A percentile compares a stretch with the other conserved stretches of the same genome.
Evolutionary conservation across 2,888 invertebrate genomes (phyloP).

Genomic region (Pollenia griseotomentosa): DNA sequence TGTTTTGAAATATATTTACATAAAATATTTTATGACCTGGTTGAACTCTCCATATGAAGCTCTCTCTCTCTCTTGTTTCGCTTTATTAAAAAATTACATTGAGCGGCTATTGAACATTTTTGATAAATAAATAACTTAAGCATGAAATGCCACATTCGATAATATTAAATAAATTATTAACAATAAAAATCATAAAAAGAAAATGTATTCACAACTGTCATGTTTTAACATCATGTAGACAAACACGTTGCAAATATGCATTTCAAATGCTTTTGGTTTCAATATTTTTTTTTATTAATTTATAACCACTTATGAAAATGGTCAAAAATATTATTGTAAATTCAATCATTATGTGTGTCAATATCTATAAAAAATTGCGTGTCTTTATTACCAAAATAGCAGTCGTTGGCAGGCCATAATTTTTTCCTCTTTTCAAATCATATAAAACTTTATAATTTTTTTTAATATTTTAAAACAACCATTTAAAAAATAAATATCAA

Average conservation of each 20-base stretch:
- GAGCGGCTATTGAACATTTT: slow-evolving; percentile 5
- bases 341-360: slow-evolving; percentile 68
- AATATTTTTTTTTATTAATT: slow-evolving; percentile 48
- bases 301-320: slow-evolving; percentile 57
- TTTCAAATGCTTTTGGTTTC: slow-evolving; percentile 25
- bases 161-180: slow-evolving; percentile 50
- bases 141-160: slow-evolving; percentile 1
- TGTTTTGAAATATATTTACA: too few relatives aligned
- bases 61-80: too few relatives aligned
- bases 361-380: slow-evolving; percentile 67
- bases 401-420: slow-evolving; percentile 33
- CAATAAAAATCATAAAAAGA: slow-evolving; percentile 12
- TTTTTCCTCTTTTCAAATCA: slow-evolving; percentile 36
- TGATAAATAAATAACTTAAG: slow-evolving; percentile 12
- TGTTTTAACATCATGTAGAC: slow-evolving; percentile 71
- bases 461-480: slow-evolving; percentile 19
- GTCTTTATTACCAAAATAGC: slow-evolving; percentile 66
- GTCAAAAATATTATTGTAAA: slow-evolving; percentile 57
- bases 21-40: too few relatives aligned
- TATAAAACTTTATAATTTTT: slow-evolving; percentile 24
- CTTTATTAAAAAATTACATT: not conserved
- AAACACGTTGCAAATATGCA: slow-evolving; percentile 66
- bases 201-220: slow-evolving; percentile 61
- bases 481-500: slow-evolving; percentile 43
- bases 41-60: too few relatives aligned